phyloP scores from a whole-genome alignment of 2,113 vertebrate genomes.

The Silurus glanis region DNA sequence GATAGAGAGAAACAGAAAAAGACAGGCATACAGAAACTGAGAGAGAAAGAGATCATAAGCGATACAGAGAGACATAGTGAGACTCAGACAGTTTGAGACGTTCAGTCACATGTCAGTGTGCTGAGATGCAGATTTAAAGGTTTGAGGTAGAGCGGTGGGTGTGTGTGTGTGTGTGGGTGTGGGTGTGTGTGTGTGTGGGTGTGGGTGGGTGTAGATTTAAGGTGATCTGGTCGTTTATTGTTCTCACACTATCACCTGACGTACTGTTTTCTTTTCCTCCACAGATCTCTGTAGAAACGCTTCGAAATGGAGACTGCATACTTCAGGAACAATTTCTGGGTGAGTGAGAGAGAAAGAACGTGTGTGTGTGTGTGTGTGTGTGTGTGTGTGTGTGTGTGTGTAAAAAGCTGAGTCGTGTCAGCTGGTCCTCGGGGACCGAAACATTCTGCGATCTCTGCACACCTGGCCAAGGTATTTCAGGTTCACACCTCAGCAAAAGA shows the following conservation, averaged over 20 bases:
- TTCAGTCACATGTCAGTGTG: too few species aligned
- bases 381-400: neutral
- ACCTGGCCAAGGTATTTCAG: constrained; percentile 49
- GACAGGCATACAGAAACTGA: neutral
- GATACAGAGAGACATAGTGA: neutral
- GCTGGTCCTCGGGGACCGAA: constrained; percentile 20
- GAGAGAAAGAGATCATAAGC: neutral
- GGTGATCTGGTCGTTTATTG: too few species aligned
- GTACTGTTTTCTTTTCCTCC: constrained; percentile 26
- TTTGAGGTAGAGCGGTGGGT: too few species aligned
- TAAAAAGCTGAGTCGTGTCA: constrained; percentile 10
- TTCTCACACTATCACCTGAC: neutral
- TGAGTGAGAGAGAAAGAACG: constrained; percentile 44
- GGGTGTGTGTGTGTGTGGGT: too few species aligned
- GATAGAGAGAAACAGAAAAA: neutral
- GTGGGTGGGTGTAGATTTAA: too few species aligned
- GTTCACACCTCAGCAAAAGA: constrained; percentile 24
- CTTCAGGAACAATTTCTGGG: constrained; percentile 79
- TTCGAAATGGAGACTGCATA: constrained; percentile 65
- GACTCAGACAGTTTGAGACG: too few species aligned
- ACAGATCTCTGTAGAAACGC: constrained; percentile 59
- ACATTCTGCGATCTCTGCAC: constrained; percentile 27
- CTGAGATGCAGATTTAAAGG: too few species aligned
- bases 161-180: too few species aligned
- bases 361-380: too few species aligned